Base-by-base conservation (phyloP, 1,140 invertebrate species). In the Monomorium pharaonis region DNA sequence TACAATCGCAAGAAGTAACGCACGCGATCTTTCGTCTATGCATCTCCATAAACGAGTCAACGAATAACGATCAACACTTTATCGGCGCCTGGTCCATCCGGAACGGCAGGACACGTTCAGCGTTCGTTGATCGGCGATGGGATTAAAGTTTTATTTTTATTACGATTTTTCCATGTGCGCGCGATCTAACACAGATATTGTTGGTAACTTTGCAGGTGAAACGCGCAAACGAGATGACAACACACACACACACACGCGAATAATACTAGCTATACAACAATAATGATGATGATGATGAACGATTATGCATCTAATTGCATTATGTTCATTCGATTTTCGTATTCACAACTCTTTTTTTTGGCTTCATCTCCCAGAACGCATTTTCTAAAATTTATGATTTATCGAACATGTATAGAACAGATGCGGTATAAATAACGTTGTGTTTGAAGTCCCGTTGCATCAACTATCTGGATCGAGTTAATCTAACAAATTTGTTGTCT, bases 151-250 rank as follows among this genome's bases (percentile, higher is more conserved):
- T 83, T 72, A 74, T 74, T 60, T 65, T 18, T 49, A 24, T n/a
- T 65, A 42, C 42, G 6, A 42, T 33, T 83, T 72, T 72, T 83
- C 37, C 67, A 30, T 42, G 18, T 58, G 67, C 67, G 65, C 18
- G 37, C 67, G 54, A 58, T n/a, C 21, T 83, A 72, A 83, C 7
- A 24, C 12, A 72, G 18, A 83, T 70, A 44, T 81, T 70, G 37
- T 72, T 37, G 67, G n/a, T 83, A 83, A 83, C 51, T 72, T 58
- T n/a, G 18, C 21, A 30, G 67, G 9, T 72, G 37, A 74, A 72
- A 83, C 18, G 27, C 67, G 12, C 33, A 81, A 58, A 56, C 67
- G 44, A 63, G 42, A 63, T 63, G 24, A 62, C 24, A 5, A 37
- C 37, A 37, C 37, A 7, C 7, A 54, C 16, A 56, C 5, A 70